These are phyloP conservation scores for Delphinapterus leucas DNA, from an alignment of 2,113 vertebrate genomes.

Conservation along the genomic window DNA sequence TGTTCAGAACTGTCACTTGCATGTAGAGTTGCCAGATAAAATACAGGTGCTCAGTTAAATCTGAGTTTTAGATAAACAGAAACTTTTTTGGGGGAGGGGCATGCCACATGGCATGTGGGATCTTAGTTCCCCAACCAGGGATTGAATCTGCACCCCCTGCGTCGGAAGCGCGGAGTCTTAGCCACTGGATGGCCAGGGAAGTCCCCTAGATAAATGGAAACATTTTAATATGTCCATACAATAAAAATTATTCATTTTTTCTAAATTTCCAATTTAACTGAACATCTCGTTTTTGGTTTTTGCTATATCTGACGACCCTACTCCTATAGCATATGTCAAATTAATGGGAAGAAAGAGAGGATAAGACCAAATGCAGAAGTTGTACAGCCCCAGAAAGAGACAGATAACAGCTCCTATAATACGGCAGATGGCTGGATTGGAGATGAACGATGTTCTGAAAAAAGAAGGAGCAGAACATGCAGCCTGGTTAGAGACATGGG, in stretches of 20 bases:
- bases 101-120: rapidly evolving
- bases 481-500: background rate
- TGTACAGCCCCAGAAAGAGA: background rate
- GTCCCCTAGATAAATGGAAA: background rate
- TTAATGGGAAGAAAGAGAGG: background rate
- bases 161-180: too few relatives aligned
- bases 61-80: background rate
- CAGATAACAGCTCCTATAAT: rapidly evolving
- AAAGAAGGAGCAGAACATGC: background rate
- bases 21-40: background rate
- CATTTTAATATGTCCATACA: background rate
- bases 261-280: background rate
- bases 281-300: background rate
- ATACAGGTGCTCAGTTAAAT: background rate
- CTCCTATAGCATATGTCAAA: background rate
- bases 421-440: background rate
- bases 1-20: background rate
- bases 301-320: background rate
- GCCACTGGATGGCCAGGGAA: too few relatives aligned
- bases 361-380: background rate
- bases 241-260: background rate
- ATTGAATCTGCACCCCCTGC: too few relatives aligned
- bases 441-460: background rate
- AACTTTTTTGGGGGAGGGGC: background rate
- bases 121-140: too few relatives aligned